Conservation (phyloP, 2,113 vertebrate genomes). For the Plotosus lineatus region DNA sequence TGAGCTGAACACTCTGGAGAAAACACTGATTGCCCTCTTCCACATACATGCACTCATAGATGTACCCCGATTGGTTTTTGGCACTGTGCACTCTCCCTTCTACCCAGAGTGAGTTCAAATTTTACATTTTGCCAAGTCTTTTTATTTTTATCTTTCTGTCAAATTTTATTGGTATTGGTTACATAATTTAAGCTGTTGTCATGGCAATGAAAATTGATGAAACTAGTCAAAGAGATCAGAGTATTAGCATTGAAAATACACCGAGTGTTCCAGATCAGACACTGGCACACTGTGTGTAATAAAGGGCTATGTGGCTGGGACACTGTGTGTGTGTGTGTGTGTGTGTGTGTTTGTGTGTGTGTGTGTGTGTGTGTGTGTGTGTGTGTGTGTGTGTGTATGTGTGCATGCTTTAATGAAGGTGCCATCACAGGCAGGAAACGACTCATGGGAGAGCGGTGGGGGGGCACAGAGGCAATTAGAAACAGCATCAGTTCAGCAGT, state of each 20-base stretch:
- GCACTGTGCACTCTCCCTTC: background rate
- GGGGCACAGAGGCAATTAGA: conserved; percentile 23
- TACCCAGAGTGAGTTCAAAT: background rate
- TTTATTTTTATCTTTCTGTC: too few relatives aligned
- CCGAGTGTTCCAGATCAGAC: background rate
- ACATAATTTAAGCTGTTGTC: background rate
- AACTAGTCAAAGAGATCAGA: background rate
- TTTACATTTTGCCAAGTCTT: too few relatives aligned
- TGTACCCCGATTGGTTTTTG: background rate
- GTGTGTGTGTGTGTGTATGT: conserved; percentile 16
- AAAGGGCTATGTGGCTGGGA: conserved; percentile 8
- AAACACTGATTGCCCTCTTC: background rate
- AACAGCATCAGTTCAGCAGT: conserved; percentile 9
- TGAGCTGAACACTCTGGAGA: too few relatives aligned
- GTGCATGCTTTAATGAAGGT: conserved; percentile 27
- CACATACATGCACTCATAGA: background rate
- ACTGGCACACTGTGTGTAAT: background rate
- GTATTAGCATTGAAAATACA: background rate
- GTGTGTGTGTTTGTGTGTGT: conserved; percentile 7
- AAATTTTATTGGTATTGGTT: too few relatives aligned
- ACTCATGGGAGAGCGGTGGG: conserved; percentile 10
- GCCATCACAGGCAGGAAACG: conserved; percentile 33
- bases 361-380: conserved; percentile 22
- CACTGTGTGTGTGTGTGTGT: conserved; percentile 15
- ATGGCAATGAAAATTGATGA: background rate